These are phyloP conservation scores for Arothron firmamentum DNA, from an alignment of 2,113 vertebrate genomes.

Conservation along the genomic window DNA sequence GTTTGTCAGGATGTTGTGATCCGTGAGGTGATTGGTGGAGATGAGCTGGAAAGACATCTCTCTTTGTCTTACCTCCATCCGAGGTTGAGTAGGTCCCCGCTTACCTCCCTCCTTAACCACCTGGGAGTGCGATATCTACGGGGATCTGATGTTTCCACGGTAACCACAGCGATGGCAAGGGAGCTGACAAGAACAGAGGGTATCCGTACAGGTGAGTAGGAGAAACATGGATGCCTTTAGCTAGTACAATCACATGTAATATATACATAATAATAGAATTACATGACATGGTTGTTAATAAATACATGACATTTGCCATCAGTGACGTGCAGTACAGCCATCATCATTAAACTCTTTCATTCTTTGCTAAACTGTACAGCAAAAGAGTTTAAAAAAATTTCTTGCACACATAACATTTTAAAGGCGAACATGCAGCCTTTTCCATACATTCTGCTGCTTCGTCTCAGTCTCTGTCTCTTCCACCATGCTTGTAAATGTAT, in stretches of 20 bases:
- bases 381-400: too few species aligned
- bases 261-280: too few species aligned
- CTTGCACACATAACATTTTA: too few species aligned
- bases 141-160: conserved; percentile 69
- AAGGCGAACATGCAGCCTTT: too few species aligned
- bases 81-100: conserved; percentile 54
- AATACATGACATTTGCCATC: too few species aligned
- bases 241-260: too few species aligned
- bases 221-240: not conserved
- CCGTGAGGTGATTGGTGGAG: conserved; percentile 70
- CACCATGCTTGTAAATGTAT: not conserved
- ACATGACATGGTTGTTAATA: too few species aligned
- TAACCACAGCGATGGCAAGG: conserved; percentile 75
- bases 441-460: too few species aligned
- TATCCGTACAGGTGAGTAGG: conserved; percentile 57
- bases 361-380: too few species aligned
- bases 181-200: conserved; percentile 54
- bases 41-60: conserved; percentile 70
- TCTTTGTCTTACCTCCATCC: conserved; percentile 78
- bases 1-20: conserved; percentile 74
- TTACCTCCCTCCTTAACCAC: conserved; percentile 68
- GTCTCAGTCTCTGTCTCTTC: too few species aligned
- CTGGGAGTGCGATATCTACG: conserved; percentile 72
- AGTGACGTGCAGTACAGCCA: too few species aligned
- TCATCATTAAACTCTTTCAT: too few species aligned